These are phyloP conservation scores for Fistularia commersonii DNA, from an alignment of 2,797 vertebrate species.

Conservation along the genomic window DNA sequence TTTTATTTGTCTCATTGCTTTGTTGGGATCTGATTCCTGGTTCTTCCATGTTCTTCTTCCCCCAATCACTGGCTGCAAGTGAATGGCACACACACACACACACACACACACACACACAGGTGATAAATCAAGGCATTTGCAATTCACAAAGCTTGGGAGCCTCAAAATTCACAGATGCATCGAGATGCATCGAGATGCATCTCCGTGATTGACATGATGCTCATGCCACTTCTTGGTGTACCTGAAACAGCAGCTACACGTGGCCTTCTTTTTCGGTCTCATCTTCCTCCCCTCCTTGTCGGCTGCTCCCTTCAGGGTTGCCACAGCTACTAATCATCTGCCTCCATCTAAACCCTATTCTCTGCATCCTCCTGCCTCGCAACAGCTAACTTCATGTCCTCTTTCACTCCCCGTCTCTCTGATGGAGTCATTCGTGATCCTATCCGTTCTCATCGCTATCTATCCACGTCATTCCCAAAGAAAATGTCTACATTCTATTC, in stretches of 20 bases:
- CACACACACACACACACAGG: conserved; percentile 3
- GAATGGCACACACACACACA: conserved; percentile 8
- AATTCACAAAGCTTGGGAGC: not conserved
- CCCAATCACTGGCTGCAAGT: conserved; percentile 14
- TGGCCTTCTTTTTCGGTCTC: conserved; percentile 3
- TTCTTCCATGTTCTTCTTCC: conserved; percentile 20
- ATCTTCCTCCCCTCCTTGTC: not conserved
- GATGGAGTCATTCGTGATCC: too few relatives aligned
- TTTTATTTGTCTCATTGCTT: conserved; percentile 19
- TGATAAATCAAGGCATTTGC: conserved; percentile 31
- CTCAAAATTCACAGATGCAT: too few relatives aligned
- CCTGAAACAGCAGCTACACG: not conserved
- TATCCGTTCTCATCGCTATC: too few relatives aligned
- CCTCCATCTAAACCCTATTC: too few relatives aligned
- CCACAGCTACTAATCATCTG: too few relatives aligned
- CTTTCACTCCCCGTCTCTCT: too few relatives aligned
- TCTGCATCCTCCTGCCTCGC: too few relatives aligned
- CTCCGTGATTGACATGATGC: conserved; percentile 2
- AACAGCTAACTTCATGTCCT: too few relatives aligned
- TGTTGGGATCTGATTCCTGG: conserved; percentile 4
- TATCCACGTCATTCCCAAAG: too few relatives aligned
- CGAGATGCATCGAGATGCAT: too few relatives aligned
- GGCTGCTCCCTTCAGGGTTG: not conserved
- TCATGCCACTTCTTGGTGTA: conserved; percentile 5
- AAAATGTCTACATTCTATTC: too few relatives aligned